A percentile compares a stretch with the other conserved stretches of the same genome.
Evolutionary conservation across 2,113 vertebrate genomes (phyloP).

Genomic region (Bos indicus): DNA sequence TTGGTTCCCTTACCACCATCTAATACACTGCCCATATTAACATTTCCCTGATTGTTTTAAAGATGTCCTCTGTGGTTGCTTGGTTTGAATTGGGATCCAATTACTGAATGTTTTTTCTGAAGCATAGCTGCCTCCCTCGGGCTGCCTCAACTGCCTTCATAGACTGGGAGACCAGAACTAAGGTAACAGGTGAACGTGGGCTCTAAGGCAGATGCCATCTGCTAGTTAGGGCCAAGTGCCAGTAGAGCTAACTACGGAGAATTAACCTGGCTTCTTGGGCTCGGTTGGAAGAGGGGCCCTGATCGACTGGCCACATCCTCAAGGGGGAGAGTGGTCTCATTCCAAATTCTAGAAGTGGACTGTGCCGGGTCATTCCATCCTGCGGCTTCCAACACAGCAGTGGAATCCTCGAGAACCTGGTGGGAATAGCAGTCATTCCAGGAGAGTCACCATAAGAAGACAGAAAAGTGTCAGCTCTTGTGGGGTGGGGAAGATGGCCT

Average conservation of each 20-base stretch:
- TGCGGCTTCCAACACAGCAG: neutral
- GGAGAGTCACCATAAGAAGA: neutral
- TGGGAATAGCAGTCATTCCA: neutral
- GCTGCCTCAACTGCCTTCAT: neutral
- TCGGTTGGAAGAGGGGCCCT: neutral
- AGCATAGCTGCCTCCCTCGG: neutral
- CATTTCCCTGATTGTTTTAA: neutral
- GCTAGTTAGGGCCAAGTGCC: neutral
- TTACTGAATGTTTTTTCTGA: neutral
- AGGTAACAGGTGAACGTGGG: neutral
- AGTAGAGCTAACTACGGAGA: neutral
- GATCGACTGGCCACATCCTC: neutral
- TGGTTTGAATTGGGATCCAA: neutral
- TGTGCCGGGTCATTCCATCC: neutral
- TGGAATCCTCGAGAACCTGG: neutral
- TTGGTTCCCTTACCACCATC: neutral
- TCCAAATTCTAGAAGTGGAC: neutral
- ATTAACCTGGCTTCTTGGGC: neutral
- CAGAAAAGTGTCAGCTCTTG: neutral
- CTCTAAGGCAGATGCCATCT: neutral
- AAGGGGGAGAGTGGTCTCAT: neutral
- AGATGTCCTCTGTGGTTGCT: neutral
- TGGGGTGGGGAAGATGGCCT: neutral
- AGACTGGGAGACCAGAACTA: neutral
- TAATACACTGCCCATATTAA: neutral